These are phyloP conservation scores for Acanthoscelides obtectus DNA, from an alignment of 2,888 invertebrate genomes.

Conservation along the genomic window DNA sequence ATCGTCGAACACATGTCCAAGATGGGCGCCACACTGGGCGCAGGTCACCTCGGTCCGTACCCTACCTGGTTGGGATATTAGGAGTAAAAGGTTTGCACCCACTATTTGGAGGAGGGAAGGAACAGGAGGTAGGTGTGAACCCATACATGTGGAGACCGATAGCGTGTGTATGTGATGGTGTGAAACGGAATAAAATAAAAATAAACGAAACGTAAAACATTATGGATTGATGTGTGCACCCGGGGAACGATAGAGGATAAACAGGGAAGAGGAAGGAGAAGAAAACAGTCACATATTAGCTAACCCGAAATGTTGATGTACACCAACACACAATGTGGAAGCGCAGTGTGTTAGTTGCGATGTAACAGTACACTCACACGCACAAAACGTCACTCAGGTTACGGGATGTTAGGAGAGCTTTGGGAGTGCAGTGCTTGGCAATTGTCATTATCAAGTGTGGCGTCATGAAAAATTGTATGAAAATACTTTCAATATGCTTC, in stretches of 20 bases:
- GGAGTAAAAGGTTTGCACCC: slow-evolving; percentile 94
- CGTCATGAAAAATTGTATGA: neutral
- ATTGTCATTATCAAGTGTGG: neutral
- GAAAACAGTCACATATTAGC: slow-evolving; percentile 42
- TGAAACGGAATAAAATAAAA: slow-evolving; percentile 13
- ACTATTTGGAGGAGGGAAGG: slow-evolving; percentile 54
- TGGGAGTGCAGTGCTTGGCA: neutral
- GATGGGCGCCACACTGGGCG: slow-evolving; percentile 86
- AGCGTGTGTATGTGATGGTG: slow-evolving; percentile 9
- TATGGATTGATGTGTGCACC: slow-evolving; percentile 7
- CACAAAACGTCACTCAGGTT: slow-evolving; percentile 3
- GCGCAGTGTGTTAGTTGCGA: slow-evolving; percentile 18
- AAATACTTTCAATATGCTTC: too few species aligned
- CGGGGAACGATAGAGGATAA: slow-evolving; percentile 34
- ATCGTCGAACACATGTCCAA: slow-evolving; percentile 96
- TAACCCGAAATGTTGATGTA: slow-evolving; percentile 42
- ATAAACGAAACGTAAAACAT: slow-evolving; percentile 15
- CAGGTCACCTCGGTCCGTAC: slow-evolving; percentile 95
- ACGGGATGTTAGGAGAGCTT: slow-evolving; percentile 1
- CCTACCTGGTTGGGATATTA: slow-evolving; percentile 91
- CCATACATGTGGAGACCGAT: neutral
- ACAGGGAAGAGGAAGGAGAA: slow-evolving; percentile 45
- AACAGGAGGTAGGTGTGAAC: slow-evolving; percentile 17
- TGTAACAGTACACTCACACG: neutral
- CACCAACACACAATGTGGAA: slow-evolving; percentile 19